Evolutionary conservation across 2,113 vertebrate species (phyloP), one percentile per base, ranked within the genome.

Genomic region (Alligator sinensis): DNA sequence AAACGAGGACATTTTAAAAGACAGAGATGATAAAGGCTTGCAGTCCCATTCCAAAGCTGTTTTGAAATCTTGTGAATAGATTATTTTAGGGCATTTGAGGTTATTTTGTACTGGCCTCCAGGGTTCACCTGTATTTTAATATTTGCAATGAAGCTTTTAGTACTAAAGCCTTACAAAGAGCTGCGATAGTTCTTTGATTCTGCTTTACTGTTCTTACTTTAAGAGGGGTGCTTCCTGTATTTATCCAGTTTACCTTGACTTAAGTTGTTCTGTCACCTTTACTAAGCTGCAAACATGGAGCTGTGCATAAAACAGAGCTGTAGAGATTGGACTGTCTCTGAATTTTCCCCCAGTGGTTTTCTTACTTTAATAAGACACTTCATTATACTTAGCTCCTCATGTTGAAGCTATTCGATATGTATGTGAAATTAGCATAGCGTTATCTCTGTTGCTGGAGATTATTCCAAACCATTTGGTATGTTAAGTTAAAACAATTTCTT

Each of bases 381-480:
- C 28, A 81, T 95, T 97, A 90, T 72, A 90, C 25, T 95, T 95
- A 93, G 30, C 10, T 92, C 76, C 58, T 96, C 27, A 9, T 84
- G 54, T 70, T 96, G 38, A 80, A 94, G 24, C 81, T n/a, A 86
- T 96, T 96, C 93, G 86, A 82, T 94, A 95, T 97, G 95, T 96
- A 84, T 93, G 87, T 92, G 92, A 95, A 96, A 90, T 47, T 68
- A 91, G 25, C 0, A 1, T 81, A 82, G 84, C 62, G 94, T 96
- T 96, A 95, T 94, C 89, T 94, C 59, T 91, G 72, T 84, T 97
- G 86, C 89, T 86, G 54, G 94, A 0, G 4, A 94, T 88, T 91
- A 95, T 96, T 96, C 87, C 15, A 3, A 96, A 92, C 64, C 77
- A 83, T 95, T 96, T 94, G 28, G 25, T 59, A 89, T 94, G 28